Evolutionary conservation across 2,797 vertebrate genomes (phyloP), one percentile per base, ranked within the genome.

Genomic region (Tokudaia tokunoshimensis): DNA sequence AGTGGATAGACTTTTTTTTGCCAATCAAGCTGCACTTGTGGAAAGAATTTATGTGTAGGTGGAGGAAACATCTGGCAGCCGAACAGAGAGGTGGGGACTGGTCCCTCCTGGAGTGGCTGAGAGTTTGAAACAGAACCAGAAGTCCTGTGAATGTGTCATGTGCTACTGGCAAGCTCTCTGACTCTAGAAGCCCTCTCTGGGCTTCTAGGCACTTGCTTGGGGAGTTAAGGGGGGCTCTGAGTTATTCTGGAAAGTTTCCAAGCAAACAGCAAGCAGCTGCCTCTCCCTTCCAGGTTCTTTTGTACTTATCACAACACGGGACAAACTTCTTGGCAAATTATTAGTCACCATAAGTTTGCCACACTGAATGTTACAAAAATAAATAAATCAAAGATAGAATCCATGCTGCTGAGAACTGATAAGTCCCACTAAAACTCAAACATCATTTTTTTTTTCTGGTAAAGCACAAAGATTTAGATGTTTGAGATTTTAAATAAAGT

Each of bases 401-500:
- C 44, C 80, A 41, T 94, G 24, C 63, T 65, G 1, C 57, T 31
- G 52, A 57, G 82, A 89, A 57, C 79, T 84, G 63, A 10, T 67
- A 78, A 50, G 31, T 57, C 61, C 20, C 37, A 37, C 34, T 91
- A 61, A 81, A 93, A 89, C 70, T 65, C 80, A 70, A 80, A 82
- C 19, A 29, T 80, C 1, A 10, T 89, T 74, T 29, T 82, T 74
- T 29, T 82, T 67, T 83, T 65, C 8, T 4, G 14, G 2, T 26
- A 67, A 76, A 63, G 72, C 72, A 70, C 34, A 59, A 74, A 74
- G 47, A 72, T 86, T 37, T 70, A 22, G 74, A 70, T 61, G 52
- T 34, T 72, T 93, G 3, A 14, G 3, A 57, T 91, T 94, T 96
- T 61, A 86, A 85, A 57, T 70, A 84, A 79, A 83, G n/a, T 37